phyloP scores from a whole-genome alignment of 1,140 invertebrate genomes.

The Heterodera schachtii region DNA sequence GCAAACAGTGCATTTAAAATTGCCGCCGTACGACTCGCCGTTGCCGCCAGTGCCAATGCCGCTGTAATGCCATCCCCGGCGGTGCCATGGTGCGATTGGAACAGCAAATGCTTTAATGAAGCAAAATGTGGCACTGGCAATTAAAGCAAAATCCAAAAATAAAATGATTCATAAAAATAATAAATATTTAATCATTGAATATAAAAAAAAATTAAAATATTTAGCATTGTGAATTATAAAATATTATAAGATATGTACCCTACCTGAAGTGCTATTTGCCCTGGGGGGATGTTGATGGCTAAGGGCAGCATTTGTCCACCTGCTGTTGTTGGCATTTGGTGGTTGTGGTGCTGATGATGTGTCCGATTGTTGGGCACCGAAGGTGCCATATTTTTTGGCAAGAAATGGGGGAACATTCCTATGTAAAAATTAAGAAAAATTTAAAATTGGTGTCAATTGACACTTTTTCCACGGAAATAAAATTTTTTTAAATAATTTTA shows the following conservation, averaged over 20 bases:
- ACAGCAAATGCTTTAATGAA: not conserved
- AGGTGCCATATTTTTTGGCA: not conserved
- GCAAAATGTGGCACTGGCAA: too few relatives aligned
- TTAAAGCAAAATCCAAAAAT: too few relatives aligned
- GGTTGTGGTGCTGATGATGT: not conserved
- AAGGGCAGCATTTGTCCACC: not conserved
- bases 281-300: not conserved
- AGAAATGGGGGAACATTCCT: not conserved
- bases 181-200: too few relatives aligned
- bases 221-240: too few relatives aligned
- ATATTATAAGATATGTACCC: too few relatives aligned
- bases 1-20: not conserved
- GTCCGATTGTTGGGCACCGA: not conserved
- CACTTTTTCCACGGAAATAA: not conserved
- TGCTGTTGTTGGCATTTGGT: too few relatives aligned
- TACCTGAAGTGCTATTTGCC: not conserved
- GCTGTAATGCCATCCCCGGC: not conserved
- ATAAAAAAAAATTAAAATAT: too few relatives aligned
- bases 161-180: too few relatives aligned
- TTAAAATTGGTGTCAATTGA: not conserved
- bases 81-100: not conserved
- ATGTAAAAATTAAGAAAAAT: too few relatives aligned
- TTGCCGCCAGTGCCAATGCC: not conserved
- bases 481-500: too few relatives aligned
- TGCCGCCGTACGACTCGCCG: not conserved